Base-by-base conservation (phyloP, 2,113 vertebrate genomes). In the Pluvianellus socialis region DNA sequence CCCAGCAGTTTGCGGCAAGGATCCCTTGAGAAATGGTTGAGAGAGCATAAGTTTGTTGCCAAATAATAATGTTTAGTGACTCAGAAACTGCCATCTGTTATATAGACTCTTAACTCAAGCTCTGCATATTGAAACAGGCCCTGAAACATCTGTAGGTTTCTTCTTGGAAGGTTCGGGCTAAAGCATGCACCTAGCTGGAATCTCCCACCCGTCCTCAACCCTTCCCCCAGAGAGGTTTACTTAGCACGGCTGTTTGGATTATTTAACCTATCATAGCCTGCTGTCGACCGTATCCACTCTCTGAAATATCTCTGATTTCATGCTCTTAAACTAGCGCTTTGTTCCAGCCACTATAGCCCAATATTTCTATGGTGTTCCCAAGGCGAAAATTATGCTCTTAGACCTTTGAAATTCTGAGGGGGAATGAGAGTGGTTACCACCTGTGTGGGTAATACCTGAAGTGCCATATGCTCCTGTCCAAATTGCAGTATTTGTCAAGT, bases 11-110 rank as follows among this genome's bases (percentile, higher is more conserved):
- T 93, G 88, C 47, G 81, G 90, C 88, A 84, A 93, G 95, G 93
- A 92, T 98, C 92, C 74, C 89, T 68, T 66, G 90, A 95, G 96
- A 96, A 97, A 94, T 28, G 14, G 27, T 89, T 90, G 72, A 93
- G 62, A 61, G 82, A 86, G 74, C 40, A 8, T 40, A 96, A 91
- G 62, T 73, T 77, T 88, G 47, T 88, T 97, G 96, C 97, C 94
- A 97, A 93, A 95, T 95, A 96, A 80, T 93, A 92, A 95, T 88
- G 75, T 93, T 97, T 68, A 93, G 94, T 97, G 97, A 97, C 81
- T 98, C 83, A 94, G 94, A 97, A 95, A 84, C 35, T 96, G 87
- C 97, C 95, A 94, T 98, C 97, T 98, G 97, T 90, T 93, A 71
- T 79, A 94, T 16, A 95, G 86, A 55, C 71, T 88, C 94, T 93